A percentile compares a stretch with the other conserved stretches of the same genome.
These are phyloP conservation scores for Acanthaster planci DNA, from an alignment of 35 echinoderm and acorn worm genomes.

Conservation along the genomic window DNA sequence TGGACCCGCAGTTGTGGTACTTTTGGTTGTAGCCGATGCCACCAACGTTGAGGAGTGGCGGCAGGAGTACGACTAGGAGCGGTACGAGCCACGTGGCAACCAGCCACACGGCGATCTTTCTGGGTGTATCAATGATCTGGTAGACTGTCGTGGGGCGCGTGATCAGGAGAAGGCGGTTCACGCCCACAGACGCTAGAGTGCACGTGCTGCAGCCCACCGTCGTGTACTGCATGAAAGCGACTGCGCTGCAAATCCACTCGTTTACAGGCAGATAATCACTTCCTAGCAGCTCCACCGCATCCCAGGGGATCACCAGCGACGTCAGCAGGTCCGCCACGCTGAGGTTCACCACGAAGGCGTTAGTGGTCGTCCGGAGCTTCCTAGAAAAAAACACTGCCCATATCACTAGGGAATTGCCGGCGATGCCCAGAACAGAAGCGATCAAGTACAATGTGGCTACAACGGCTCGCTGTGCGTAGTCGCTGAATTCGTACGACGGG, in stretches of 20 bases:
- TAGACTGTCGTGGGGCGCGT: neutral
- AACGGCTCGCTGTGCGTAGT: slow-evolving; percentile 46
- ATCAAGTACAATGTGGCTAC: slow-evolving; percentile 15
- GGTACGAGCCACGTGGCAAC: slow-evolving; percentile 67
- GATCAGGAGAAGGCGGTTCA: slow-evolving; percentile 41
- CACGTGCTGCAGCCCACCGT: slow-evolving; percentile 31
- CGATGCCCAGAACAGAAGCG: slow-evolving; percentile 29
- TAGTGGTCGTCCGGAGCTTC: slow-evolving; percentile 38
- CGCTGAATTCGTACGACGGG: slow-evolving; percentile 24
- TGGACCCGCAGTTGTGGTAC: slow-evolving; percentile 69
- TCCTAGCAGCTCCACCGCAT: slow-evolving; percentile 33
- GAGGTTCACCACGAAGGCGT: slow-evolving; percentile 58
- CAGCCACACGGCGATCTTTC: slow-evolving; percentile 23
- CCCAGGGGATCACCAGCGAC: slow-evolving; percentile 39
- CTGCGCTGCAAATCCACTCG: slow-evolving; percentile 43
- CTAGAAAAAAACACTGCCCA: slow-evolving; percentile 39
- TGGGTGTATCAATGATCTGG: slow-evolving; percentile 23
- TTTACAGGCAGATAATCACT: slow-evolving; percentile 40
- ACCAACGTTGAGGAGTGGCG: slow-evolving; percentile 53
- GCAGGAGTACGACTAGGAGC: slow-evolving; percentile 63
- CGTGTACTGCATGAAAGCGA: neutral
- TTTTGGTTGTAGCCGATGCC: slow-evolving; percentile 67
- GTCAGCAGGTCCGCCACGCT: slow-evolving; percentile 46
- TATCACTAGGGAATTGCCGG: slow-evolving; percentile 59
- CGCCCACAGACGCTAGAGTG: slow-evolving; percentile 45